phyloP scores from a whole-genome alignment of 2,888 invertebrate genomes.

The Patella pellucida region DNA sequence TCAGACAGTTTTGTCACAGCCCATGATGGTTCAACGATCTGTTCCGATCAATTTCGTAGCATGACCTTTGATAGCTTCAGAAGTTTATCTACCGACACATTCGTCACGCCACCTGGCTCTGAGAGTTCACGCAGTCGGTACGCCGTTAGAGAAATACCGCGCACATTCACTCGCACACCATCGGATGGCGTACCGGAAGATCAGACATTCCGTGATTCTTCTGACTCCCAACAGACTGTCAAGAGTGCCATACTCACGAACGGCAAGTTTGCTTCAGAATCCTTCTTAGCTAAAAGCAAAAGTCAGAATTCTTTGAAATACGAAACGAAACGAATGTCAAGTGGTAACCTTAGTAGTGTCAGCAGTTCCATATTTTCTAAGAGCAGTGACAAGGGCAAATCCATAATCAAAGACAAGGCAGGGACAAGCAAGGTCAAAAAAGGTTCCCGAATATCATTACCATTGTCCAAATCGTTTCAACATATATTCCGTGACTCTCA shows the following conservation, averaged over 20 bases:
- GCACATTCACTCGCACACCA: not conserved
- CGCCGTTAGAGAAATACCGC: conserved; percentile 20
- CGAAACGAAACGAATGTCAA: not conserved
- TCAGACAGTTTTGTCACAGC: conserved; percentile 8
- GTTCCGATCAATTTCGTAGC: conserved; percentile 12
- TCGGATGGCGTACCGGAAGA: conserved; percentile 13
- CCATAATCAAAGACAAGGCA: not conserved
- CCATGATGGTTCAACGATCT: conserved; percentile 6
- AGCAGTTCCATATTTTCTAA: not conserved
- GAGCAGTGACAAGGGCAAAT: not conserved
- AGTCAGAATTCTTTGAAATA: conserved; percentile 5
- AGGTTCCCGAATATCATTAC: conserved; percentile 13
- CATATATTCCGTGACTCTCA: conserved; percentile 9
- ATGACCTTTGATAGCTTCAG: conserved; percentile 25
- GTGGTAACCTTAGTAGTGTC: not conserved
- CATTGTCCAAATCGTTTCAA: conserved; percentile 12
- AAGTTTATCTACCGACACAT: conserved; percentile 23
- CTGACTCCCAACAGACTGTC: conserved; percentile 23
- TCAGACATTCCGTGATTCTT: conserved; percentile 22
- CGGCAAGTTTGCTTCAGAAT: conserved; percentile 18
- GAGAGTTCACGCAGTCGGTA: conserved; percentile 21
- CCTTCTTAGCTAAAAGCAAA: not conserved
- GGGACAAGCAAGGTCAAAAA: conserved; percentile 8
- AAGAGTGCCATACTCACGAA: conserved; percentile 22
- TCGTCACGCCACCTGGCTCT: conserved; percentile 20